Evolutionary conservation across 1,140 invertebrate genomes (phyloP).

Genomic region (Trichogramma pretiosum): DNA sequence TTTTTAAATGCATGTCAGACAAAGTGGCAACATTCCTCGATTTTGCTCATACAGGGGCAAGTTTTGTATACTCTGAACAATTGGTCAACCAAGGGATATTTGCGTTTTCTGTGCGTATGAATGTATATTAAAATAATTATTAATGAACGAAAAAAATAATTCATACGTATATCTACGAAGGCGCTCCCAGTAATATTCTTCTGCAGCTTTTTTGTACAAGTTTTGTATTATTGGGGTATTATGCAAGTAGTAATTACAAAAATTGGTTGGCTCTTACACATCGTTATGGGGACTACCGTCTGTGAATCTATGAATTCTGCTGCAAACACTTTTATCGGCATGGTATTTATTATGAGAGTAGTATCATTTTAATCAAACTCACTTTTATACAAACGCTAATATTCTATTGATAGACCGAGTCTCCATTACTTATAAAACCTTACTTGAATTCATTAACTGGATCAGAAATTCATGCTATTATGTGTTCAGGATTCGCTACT

Average conservation of each 20-base stretch:
- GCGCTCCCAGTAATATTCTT: constrained; percentile 81
- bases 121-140: not conserved
- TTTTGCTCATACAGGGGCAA: constrained; percentile 67
- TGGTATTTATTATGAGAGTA: constrained; percentile 49
- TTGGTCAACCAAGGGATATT: constrained; percentile 59
- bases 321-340: constrained; percentile 83
- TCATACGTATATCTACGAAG: constrained; percentile 41
- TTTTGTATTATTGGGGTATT: constrained; percentile 78
- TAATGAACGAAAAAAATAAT: constrained; percentile 2
- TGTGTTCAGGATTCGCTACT: constrained; percentile 90
- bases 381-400: not conserved
- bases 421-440: constrained; percentile 78
- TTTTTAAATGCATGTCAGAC: constrained; percentile 73
- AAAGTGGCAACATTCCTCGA: constrained; percentile 72
- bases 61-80: constrained; percentile 75
- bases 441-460: constrained; percentile 74
- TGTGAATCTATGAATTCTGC: constrained; percentile 87
- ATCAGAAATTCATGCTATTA: constrained; percentile 87
- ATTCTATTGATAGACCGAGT: constrained; percentile 63
- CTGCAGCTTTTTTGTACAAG: constrained; percentile 78
- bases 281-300: constrained; percentile 73
- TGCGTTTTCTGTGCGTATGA: constrained; percentile 69
- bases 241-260: constrained; percentile 83
- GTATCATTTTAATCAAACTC: not conserved
- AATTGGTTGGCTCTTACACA: constrained; percentile 67